Evolutionary conservation across 2,888 invertebrate genomes (phyloP).

Genomic region (Ypsolopha scabrella): DNA sequence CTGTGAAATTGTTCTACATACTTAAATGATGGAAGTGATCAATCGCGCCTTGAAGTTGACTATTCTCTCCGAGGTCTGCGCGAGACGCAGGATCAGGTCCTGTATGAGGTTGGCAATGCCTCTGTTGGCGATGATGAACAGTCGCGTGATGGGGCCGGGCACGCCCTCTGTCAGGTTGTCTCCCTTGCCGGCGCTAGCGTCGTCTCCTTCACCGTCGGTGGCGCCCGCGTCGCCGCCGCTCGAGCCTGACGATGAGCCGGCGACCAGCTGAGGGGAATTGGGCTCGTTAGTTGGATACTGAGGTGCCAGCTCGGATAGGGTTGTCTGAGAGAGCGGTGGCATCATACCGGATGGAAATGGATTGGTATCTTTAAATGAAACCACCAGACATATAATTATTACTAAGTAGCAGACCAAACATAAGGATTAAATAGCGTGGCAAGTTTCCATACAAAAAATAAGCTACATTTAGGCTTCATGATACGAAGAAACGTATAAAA

Average conservation of each 20-base stretch:
- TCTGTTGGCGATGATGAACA: conserved; percentile 89
- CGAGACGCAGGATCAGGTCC: conserved; percentile 89
- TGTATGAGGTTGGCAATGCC: conserved; percentile 89
- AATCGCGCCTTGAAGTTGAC: conserved; percentile 94
- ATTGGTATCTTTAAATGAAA: too few relatives aligned
- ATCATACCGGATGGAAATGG: too few relatives aligned
- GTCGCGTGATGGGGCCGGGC: conserved; percentile 87
- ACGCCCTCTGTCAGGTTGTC: conserved; percentile 84
- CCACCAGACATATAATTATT: too few relatives aligned
- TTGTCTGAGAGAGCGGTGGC: too few relatives aligned
- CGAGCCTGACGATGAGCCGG: conserved; percentile 75
- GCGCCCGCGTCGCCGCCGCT: conserved; percentile 61
- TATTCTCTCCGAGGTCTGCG: conserved; percentile 91
- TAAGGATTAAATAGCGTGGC: too few relatives aligned
- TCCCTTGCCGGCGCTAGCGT: conserved; percentile 69
- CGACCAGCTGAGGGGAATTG: conserved; percentile 74
- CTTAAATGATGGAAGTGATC: conserved; percentile 89
- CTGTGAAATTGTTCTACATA: conserved; percentile 29
- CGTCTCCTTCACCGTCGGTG: conserved; percentile 60
- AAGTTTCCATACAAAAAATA: too few relatives aligned
- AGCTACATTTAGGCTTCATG: too few relatives aligned
- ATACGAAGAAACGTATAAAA: too few relatives aligned
- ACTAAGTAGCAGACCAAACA: too few relatives aligned
- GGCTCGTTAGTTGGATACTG: too few relatives aligned
- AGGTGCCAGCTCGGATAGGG: too few relatives aligned